phyloP scores from a whole-genome alignment of 2,888 invertebrate species.

The Dastarcus helophoroides region DNA sequence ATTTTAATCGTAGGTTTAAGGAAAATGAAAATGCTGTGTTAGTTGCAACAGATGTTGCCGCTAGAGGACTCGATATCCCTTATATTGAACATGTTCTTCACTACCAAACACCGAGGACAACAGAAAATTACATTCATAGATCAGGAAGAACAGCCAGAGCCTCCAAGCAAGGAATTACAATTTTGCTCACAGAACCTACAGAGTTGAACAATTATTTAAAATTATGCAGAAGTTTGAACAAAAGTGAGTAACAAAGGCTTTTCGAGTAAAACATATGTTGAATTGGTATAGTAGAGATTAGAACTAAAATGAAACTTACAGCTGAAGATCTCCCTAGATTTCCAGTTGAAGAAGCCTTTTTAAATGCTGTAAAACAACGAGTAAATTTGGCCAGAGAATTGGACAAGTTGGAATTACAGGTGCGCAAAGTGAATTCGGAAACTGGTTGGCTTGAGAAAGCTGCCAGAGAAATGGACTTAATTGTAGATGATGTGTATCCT shows the following conservation, averaged over 20 bases:
- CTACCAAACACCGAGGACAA: conserved; percentile 88
- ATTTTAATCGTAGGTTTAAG: conserved; percentile 47
- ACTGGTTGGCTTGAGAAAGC: conserved; percentile 70
- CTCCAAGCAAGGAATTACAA: conserved; percentile 75
- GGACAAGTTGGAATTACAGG: conserved; percentile 61
- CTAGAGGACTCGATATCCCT: conserved; percentile 91
- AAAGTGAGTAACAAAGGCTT: conserved; percentile 68
- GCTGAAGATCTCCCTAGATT: conserved; percentile 75
- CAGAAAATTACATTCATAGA: conserved; percentile 93
- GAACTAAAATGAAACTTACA: conserved; percentile 40
- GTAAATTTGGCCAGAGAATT: conserved; percentile 69
- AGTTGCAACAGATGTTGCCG: conserved; percentile 94
- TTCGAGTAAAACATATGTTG: no score
- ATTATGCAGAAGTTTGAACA: conserved; percentile 72
- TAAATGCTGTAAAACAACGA: conserved; percentile 55
- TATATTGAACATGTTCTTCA: conserved; percentile 91
- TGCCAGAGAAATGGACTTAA: conserved; percentile 83
- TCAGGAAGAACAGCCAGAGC: conserved; percentile 95
- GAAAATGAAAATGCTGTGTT: conserved; percentile 62
- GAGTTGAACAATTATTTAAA: conserved; percentile 71
- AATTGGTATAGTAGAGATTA: no score
- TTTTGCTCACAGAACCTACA: conserved; percentile 81
- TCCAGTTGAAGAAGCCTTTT: conserved; percentile 56
- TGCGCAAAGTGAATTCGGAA: conserved; percentile 52
- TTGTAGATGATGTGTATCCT: conserved; percentile 56